A percentile compares a stretch with the other conserved stretches of the same genome.
Conservation (phyloP, 1,140 invertebrate species). For the Cryptotermes secundus region DNA sequence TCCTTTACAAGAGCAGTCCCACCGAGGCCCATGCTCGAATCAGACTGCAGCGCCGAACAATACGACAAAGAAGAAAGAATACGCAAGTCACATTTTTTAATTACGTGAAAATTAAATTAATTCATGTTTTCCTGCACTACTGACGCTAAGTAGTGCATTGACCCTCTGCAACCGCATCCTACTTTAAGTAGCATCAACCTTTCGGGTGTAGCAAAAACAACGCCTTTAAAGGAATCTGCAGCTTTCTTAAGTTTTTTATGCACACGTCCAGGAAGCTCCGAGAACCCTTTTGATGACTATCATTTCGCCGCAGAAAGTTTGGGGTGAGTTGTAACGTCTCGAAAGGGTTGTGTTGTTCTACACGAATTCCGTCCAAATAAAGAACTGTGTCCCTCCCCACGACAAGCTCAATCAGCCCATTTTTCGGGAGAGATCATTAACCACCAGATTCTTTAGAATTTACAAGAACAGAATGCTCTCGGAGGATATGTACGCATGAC, state of each 20-base stretch:
- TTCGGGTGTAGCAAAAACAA: background rate
- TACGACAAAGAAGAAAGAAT: too few relatives aligned
- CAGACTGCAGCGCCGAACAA: too few relatives aligned
- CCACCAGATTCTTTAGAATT: background rate
- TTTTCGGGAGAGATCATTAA: background rate
- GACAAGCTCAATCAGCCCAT: background rate
- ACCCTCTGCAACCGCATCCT: background rate
- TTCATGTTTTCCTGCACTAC: too few relatives aligned
- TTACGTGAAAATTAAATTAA: background rate
- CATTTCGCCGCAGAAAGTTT: background rate
- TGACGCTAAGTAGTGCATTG: background rate
- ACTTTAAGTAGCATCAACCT: background rate
- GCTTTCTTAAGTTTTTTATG: background rate
- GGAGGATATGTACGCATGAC: background rate
- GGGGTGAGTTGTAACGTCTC: background rate
- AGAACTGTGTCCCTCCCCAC: background rate
- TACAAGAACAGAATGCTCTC: background rate
- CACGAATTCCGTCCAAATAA: background rate
- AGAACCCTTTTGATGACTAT: background rate
- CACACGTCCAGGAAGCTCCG: background rate
- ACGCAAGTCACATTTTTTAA: background rate
- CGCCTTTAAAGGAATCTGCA: background rate
- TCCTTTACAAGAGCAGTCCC: too few relatives aligned
- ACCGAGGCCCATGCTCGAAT: too few relatives aligned
- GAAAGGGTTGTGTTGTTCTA: background rate